phyloP scores from a whole-genome alignment of 2,113 vertebrate genomes.

The Myotis lucifugus region DNA sequence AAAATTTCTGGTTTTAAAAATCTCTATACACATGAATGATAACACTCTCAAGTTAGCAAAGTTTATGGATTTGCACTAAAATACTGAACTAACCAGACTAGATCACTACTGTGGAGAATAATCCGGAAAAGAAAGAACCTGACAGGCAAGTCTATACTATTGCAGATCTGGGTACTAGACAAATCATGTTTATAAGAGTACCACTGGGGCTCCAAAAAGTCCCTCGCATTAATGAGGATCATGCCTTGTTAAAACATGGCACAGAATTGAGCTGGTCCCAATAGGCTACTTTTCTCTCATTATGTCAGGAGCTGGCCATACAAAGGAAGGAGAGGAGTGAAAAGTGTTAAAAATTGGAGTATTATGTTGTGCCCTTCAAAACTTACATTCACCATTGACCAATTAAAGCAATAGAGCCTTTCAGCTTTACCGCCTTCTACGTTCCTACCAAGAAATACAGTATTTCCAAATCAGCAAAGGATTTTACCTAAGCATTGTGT shows the following conservation, averaged over 20 bases:
- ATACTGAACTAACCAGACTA: not conserved
- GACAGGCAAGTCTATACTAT: not conserved
- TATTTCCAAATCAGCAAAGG: not conserved
- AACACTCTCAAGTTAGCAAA: not conserved
- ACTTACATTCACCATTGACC: not conserved
- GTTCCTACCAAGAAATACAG: not conserved
- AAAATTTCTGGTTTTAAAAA: not conserved
- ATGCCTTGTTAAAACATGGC: slow-evolving; percentile 12
- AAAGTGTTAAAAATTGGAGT: not conserved
- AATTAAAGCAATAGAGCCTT: not conserved
- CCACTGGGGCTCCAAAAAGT: not conserved
- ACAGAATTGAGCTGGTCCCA: not conserved
- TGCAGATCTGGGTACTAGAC: not conserved
- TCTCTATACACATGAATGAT: not conserved
- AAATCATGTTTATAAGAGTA: not conserved
- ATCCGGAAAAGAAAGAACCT: not conserved
- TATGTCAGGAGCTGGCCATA: slow-evolving; percentile 11
- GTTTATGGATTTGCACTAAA: not conserved
- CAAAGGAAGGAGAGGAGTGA: not conserved
- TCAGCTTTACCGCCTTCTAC: not conserved
- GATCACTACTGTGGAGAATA: not conserved
- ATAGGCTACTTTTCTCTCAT: not conserved
- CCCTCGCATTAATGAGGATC: not conserved
- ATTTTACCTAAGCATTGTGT: not conserved
- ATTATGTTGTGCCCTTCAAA: not conserved